Conservation (phyloP, 2,113 vertebrate genomes). For the Chaetura pelagica region DNA sequence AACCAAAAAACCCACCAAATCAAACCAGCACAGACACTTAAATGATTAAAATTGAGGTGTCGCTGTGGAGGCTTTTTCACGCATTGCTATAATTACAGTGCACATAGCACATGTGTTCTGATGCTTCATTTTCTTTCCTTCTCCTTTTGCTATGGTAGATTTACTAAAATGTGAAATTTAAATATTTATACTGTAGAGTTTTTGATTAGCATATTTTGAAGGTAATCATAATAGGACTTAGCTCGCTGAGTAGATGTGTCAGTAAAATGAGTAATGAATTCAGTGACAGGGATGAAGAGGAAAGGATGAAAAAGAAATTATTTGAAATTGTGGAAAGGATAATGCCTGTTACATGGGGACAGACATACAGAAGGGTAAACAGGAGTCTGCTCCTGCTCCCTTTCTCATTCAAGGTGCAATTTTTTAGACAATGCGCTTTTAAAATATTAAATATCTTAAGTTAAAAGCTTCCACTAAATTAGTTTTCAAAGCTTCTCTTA, state of each 20-base stretch:
- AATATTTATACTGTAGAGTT: constrained; percentile 44
- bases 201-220: constrained; percentile 52
- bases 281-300: neutral
- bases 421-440: neutral
- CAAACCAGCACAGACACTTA: neutral
- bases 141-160: constrained; percentile 4
- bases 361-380: neutral
- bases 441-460: neutral
- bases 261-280: constrained; percentile 42
- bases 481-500: neutral
- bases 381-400: neutral
- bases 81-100: neutral
- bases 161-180: constrained; percentile 49
- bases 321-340: neutral
- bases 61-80: neutral
- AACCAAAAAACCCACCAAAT: no score
- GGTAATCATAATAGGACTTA: constrained; percentile 27
- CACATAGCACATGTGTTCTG: neutral
- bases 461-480: neutral
- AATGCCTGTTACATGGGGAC: neutral
- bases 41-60: neutral
- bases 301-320: neutral
- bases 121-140: constrained; percentile 15
- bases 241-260: constrained; percentile 14
- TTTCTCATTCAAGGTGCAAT: neutral